phyloP scores from a whole-genome alignment of 2,888 invertebrate genomes.

The Steinernema scapterisci region DNA sequence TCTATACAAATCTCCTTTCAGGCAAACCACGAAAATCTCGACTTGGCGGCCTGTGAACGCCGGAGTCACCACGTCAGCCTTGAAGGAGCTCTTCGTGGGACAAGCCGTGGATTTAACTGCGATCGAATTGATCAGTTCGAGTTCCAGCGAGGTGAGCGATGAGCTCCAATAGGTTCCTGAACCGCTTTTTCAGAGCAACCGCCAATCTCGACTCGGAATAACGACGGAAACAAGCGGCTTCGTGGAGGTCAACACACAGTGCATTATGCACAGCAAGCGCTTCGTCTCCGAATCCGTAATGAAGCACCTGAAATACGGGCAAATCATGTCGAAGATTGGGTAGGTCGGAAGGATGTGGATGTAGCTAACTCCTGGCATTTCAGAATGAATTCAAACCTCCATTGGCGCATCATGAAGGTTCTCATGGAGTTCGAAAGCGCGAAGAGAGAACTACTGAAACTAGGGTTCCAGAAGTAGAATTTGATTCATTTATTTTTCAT shows the following conservation, averaged over 20 bases:
- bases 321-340: conserved; percentile 51
- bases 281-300: conserved; percentile 48
- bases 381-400: conserved; percentile 51
- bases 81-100: conserved; percentile 45
- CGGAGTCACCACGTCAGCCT: conserved; percentile 19
- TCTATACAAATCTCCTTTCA: too few relatives aligned
- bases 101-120: conserved; percentile 41
- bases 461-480: background rate
- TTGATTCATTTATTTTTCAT: too few relatives aligned
- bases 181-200: conserved; percentile 31
- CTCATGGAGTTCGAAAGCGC: conserved; percentile 59
- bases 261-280: conserved; percentile 46
- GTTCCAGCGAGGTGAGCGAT: conserved; percentile 15
- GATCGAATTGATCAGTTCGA: conserved; percentile 31
- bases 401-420: conserved; percentile 58
- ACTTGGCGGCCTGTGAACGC: conserved; percentile 40
- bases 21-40: background rate
- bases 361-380: background rate
- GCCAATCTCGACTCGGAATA: conserved; percentile 41
- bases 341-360: conserved; percentile 14
- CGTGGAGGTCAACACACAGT: conserved; percentile 34
- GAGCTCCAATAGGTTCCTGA: background rate
- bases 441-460: conserved; percentile 43
- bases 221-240: conserved; percentile 44
- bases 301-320: conserved; percentile 49